Evolutionary conservation across 2,888 invertebrate genomes (phyloP).

Genomic region (Philereme transversata): DNA sequence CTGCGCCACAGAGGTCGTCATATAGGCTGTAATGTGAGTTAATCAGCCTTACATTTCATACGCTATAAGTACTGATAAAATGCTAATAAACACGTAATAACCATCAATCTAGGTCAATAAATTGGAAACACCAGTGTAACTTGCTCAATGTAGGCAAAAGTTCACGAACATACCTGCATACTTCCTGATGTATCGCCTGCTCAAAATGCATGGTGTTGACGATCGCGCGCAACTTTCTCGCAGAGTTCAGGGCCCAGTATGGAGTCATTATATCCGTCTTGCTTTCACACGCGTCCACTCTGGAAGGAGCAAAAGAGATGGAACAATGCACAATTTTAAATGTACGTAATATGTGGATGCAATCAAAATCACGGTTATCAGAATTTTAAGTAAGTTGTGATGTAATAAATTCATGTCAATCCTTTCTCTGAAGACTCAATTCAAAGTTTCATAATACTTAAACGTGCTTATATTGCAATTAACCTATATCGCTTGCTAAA

Average conservation of each 20-base stretch:
- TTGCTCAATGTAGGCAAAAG: constrained; percentile 17
- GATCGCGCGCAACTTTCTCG: constrained; percentile 94
- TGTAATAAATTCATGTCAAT: constrained; percentile 18
- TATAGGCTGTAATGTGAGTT: no score
- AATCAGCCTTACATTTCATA: constrained; percentile 5
- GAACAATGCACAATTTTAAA: constrained; percentile 24
- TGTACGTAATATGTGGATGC: constrained; percentile 16
- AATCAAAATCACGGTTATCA: constrained; percentile 8
- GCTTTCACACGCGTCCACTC: constrained; percentile 95
- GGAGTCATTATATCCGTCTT: constrained; percentile 96
- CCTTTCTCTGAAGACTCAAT: constrained; percentile 16
- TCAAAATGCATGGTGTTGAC: constrained; percentile 98
- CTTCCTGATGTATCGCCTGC: constrained; percentile 97
- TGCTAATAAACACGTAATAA: constrained; percentile 22
- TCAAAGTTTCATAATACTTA: constrained; percentile 12
- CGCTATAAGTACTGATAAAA: constrained; percentile 5
- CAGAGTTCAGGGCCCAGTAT: constrained; percentile 97
- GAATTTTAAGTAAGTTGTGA: constrained; percentile 20
- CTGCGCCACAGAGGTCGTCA: no score
- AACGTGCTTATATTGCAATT: constrained; percentile 9
- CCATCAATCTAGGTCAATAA: constrained; percentile 24
- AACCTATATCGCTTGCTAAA: constrained; percentile 2
- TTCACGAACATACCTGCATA: constrained; percentile 88
- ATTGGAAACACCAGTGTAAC: constrained; percentile 17
- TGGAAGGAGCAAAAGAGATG: constrained; percentile 57